Evolutionary conservation across 2,888 invertebrate genomes (phyloP).

Genomic region (Zygaena filipendulae): DNA sequence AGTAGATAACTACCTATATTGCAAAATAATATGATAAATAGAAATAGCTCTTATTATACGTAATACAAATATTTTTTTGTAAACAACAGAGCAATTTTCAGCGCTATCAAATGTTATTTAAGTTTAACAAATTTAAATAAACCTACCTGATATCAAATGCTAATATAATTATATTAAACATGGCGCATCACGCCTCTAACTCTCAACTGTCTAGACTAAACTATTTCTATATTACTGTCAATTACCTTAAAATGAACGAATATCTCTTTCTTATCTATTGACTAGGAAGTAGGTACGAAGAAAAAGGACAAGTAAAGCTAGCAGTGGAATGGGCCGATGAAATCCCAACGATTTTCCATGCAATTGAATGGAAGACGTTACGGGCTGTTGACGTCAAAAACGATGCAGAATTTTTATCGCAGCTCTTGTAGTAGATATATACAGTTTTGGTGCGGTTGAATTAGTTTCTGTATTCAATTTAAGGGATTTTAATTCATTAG

Average conservation of each 20-base stretch:
- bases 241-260: slow-evolving; percentile 36
- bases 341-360: slow-evolving; percentile 58
- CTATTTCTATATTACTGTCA: slow-evolving; percentile 55
- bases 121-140: slow-evolving; percentile 44
- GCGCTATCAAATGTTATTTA: no score
- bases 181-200: slow-evolving; percentile 41
- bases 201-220: slow-evolving; percentile 59
- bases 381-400: slow-evolving; percentile 48
- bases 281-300: slow-evolving; percentile 9
- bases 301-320: slow-evolving; percentile 23
- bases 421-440: slow-evolving; percentile 1
- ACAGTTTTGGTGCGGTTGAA: no score
- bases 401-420: no score
- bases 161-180: slow-evolving; percentile 44
- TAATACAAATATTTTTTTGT: no score
- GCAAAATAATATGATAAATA: no score
- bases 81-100: no score
- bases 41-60: no score
- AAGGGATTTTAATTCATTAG: no score
- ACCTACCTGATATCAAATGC: no score
- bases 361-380: slow-evolving; percentile 61
- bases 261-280: slow-evolving; percentile 26
- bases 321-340: slow-evolving; percentile 36
- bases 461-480: no score
- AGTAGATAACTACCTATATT: no score